These are phyloP conservation scores for Cromileptes altivelis DNA, from an alignment of 2,113 vertebrate genomes.

Conservation along the genomic window DNA sequence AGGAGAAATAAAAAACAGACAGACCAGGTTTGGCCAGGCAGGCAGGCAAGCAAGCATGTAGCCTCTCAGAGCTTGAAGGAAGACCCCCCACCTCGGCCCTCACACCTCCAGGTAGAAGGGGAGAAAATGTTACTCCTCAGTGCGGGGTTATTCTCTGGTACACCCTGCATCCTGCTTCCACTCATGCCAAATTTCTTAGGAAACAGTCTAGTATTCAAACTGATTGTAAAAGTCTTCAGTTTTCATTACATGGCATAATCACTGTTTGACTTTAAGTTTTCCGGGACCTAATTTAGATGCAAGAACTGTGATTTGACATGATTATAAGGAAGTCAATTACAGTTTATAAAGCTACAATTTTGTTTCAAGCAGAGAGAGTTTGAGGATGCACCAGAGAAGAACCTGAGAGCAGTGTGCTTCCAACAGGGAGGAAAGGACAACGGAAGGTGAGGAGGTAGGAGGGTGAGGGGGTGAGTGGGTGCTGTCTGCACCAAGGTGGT, in stretches of 20 bases:
- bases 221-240: not conserved
- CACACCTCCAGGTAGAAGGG: slow-evolving; percentile 73
- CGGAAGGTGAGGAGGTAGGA: slow-evolving; percentile 62
- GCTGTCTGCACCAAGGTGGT: slow-evolving; percentile 59
- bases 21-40: slow-evolving; percentile 67
- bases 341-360: slow-evolving; percentile 32
- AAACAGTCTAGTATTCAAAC: slow-evolving; percentile 10
- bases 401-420: slow-evolving; percentile 71
- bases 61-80: slow-evolving; percentile 74
- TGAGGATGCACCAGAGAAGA: slow-evolving; percentile 65
- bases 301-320: slow-evolving; percentile 17
- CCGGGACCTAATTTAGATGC: slow-evolving; percentile 15
- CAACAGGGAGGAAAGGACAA: slow-evolving; percentile 65
- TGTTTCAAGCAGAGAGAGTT: slow-evolving; percentile 32
- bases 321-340: slow-evolving; percentile 29
- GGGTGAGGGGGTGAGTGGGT: slow-evolving; percentile 54
- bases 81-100: slow-evolving; percentile 67
- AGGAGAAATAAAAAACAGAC: slow-evolving; percentile 55
- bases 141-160: slow-evolving; percentile 66
- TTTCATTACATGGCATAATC: not conserved
- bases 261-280: not conserved
- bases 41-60: slow-evolving; percentile 76
- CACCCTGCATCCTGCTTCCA: slow-evolving; percentile 9
- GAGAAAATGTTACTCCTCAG: slow-evolving; percentile 61
- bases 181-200: not conserved